A percentile compares a stretch with the other conserved stretches of the same genome.
These are phyloP conservation scores for Epinotia nisella DNA, from an alignment of 2,888 invertebrate species.

Conservation along the genomic window DNA sequence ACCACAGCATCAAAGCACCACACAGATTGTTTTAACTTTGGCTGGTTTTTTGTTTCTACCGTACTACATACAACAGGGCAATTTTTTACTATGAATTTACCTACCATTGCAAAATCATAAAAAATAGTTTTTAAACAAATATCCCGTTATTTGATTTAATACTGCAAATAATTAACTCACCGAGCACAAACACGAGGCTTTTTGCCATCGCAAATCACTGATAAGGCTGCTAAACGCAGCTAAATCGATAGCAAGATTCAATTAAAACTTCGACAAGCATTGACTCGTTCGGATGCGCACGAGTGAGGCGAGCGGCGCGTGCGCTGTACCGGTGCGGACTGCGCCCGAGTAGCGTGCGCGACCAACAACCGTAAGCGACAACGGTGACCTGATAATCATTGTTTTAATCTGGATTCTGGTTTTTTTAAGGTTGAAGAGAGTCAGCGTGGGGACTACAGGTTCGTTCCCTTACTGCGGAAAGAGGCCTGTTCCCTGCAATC, in stretches of 20 bases:
- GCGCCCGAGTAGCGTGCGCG: constrained; percentile 42
- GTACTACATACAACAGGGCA: neutral
- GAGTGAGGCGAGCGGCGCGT: constrained; percentile 33
- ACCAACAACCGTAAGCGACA: constrained; percentile 48
- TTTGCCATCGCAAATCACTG: constrained; percentile 47
- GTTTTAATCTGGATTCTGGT: constrained; percentile 23
- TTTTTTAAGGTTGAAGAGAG: neutral
- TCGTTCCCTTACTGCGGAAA: too few relatives aligned
- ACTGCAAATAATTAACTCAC: constrained; percentile 44
- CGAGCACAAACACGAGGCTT: constrained; percentile 46
- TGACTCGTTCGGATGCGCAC: constrained; percentile 30
- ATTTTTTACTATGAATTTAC: neutral
- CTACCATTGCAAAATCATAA: neutral
- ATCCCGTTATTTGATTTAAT: neutral
- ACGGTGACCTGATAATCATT: constrained; percentile 31
- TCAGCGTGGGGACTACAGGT: neutral
- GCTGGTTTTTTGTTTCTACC: too few relatives aligned
- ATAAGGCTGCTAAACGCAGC: constrained; percentile 35
- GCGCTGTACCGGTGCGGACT: constrained; percentile 44
- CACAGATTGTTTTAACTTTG: too few relatives aligned
- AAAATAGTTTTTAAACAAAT: neutral
- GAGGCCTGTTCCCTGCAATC: too few relatives aligned
- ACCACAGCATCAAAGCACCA: neutral
- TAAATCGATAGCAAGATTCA: constrained; percentile 21
- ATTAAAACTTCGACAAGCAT: constrained; percentile 27